These are phyloP conservation scores for Apus apus DNA, from an alignment of 2,113 vertebrate species.

Conservation along the genomic window DNA sequence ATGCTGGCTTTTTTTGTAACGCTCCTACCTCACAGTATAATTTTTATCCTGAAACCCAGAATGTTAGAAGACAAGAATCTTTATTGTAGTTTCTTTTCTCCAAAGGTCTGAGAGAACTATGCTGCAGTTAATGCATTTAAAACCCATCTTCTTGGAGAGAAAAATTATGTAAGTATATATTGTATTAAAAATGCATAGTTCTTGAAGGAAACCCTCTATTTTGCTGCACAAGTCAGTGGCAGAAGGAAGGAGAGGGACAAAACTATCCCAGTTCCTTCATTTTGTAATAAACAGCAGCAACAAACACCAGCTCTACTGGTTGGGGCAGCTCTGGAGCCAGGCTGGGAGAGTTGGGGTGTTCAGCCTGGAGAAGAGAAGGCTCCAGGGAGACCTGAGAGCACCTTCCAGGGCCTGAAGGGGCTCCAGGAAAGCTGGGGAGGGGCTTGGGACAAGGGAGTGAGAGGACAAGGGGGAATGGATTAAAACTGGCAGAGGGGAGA, in stretches of 20 bases:
- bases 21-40: slow-evolving; percentile 65
- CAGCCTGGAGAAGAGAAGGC: too few species aligned
- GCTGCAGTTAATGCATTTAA: slow-evolving; percentile 59
- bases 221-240: not conserved
- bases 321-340: too few species aligned
- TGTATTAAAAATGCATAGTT: slow-evolving; percentile 51
- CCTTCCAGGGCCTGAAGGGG: too few species aligned
- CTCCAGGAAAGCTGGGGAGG: too few species aligned
- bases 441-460: too few species aligned
- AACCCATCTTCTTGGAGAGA: slow-evolving; percentile 9
- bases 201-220: slow-evolving; percentile 5
- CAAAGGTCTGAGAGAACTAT: slow-evolving; percentile 38
- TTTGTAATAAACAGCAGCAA: too few species aligned
- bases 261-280: not conserved
- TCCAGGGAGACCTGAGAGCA: too few species aligned
- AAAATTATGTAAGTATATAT: slow-evolving; percentile 60
- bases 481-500: too few species aligned
- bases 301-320: too few species aligned
- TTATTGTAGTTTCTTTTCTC: slow-evolving; percentile 29
- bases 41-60: slow-evolving; percentile 58
- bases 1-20: slow-evolving; percentile 56
- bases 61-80: slow-evolving; percentile 49
- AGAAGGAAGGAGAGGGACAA: not conserved
- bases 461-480: too few species aligned
- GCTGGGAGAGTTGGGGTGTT: too few species aligned